A percentile compares a stretch with the other conserved stretches of the same genome.
Evolutionary conservation across 2,888 invertebrate species (phyloP).

Genomic region (Helicoverpa assulta): DNA sequence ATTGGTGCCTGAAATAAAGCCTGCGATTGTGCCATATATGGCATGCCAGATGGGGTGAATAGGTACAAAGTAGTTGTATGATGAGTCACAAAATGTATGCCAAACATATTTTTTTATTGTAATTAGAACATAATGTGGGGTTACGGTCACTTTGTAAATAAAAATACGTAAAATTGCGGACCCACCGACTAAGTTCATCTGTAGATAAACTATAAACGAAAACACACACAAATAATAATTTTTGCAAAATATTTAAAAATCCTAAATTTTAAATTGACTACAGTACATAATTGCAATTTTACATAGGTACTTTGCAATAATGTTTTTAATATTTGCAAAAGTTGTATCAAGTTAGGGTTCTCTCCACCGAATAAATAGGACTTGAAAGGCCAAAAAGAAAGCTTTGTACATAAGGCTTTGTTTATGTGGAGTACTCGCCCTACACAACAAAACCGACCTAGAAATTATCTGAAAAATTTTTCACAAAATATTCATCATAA

Average conservation of each 20-base stretch:
- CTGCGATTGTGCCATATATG: conserved; percentile 80
- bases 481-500: conserved; percentile 48
- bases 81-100: conserved; percentile 89
- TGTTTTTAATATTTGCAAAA: conserved; percentile 61
- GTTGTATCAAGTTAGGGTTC: conserved; percentile 69
- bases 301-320: conserved; percentile 28
- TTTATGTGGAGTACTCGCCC: conserved; percentile 64
- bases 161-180: conserved; percentile 82
- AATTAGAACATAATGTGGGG: conserved; percentile 76
- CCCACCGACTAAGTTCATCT: conserved; percentile 86
- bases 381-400: conserved; percentile 85
- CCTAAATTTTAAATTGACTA: conserved; percentile 8
- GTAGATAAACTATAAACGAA: conserved; percentile 68
- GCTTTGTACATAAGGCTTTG: conserved; percentile 85
- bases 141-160: conserved; percentile 79
- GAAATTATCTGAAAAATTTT: conserved; percentile 47
- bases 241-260: conserved; percentile 56
- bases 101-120: conserved; percentile 84
- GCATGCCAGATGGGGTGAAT: conserved; percentile 72
- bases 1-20: conserved; percentile 79
- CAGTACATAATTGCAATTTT: conserved; percentile 26
- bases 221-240: conserved; percentile 53
- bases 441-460: conserved; percentile 61
- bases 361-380: conserved; percentile 84
- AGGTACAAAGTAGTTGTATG: conserved; percentile 86